These are phyloP conservation scores for Coccyzus lansbergi DNA, from an alignment of 2,797 vertebrate species.

Conservation along the genomic window DNA sequence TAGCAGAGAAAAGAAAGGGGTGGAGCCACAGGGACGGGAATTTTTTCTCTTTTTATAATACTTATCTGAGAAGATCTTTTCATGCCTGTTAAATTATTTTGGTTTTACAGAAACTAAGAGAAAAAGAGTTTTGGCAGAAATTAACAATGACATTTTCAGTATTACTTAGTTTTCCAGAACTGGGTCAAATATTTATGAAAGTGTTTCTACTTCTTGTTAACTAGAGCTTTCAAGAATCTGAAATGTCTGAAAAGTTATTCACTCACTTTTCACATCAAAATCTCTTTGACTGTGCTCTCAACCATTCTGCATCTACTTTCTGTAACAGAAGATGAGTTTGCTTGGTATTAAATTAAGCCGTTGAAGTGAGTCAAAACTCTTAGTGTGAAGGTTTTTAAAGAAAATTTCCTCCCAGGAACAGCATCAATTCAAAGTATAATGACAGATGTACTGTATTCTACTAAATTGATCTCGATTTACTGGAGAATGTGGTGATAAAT, in stretches of 20 bases:
- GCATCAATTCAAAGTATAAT: not conserved
- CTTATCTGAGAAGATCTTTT: not conserved
- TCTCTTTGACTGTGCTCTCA: not conserved
- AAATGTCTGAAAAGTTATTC: not conserved
- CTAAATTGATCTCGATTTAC: not conserved
- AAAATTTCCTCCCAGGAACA: not conserved
- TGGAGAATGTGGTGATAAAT: not conserved
- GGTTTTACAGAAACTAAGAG: not conserved
- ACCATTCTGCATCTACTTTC: not conserved
- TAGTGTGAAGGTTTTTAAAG: not conserved
- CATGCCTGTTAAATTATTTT: not conserved
- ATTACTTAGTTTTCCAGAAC: not conserved
- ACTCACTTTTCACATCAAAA: not conserved
- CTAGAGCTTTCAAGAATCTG: not conserved
- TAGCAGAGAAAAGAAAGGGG: not conserved
- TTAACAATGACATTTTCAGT: not conserved
- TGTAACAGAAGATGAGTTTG: not conserved
- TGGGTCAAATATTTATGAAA: not conserved
- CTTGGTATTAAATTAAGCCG: not conserved
- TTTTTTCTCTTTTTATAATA: not conserved
- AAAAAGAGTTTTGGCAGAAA: not conserved
- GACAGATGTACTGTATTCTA: not conserved
- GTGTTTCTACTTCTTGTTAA: not conserved
- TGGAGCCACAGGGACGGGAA: not conserved
- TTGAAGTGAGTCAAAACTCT: not conserved